Evolutionary conservation across 2,113 vertebrate species (phyloP).

Genomic region (Willisornis vidua): DNA sequence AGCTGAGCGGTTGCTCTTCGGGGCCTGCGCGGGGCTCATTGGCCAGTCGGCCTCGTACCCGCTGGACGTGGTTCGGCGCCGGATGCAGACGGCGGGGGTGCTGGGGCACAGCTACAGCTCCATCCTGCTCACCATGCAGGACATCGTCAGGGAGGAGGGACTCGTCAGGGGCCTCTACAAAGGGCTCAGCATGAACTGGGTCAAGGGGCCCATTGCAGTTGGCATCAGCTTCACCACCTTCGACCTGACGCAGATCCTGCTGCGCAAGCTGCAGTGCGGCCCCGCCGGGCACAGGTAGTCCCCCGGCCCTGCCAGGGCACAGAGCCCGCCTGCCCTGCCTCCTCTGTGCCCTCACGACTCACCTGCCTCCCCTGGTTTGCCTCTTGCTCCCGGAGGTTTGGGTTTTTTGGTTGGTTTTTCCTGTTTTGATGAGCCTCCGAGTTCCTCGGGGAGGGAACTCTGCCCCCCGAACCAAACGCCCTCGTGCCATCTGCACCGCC

Average conservation of each 20-base stretch:
- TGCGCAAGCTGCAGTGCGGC: constrained; percentile 82
- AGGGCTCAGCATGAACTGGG: constrained; percentile 99
- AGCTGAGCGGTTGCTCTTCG: constrained; percentile 88
- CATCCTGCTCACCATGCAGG: constrained; percentile 85
- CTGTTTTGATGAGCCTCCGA: background rate
- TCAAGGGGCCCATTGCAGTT: constrained; percentile 95
- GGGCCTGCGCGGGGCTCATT: constrained; percentile 91
- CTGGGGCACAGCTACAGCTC: constrained; percentile 85
- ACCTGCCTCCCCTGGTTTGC: background rate
- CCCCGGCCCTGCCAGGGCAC: background rate
- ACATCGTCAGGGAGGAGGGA: constrained; percentile 89
- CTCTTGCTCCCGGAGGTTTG: background rate
- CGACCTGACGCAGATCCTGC: constrained; percentile 92
- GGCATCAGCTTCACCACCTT: constrained; percentile 99
- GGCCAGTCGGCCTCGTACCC: constrained; percentile 96
- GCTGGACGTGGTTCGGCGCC: constrained; percentile 94
- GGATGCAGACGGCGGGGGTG: constrained; percentile 96
- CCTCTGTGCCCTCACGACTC: background rate
- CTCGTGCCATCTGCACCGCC: background rate
- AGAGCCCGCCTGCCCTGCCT: background rate
- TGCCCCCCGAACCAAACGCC: background rate
- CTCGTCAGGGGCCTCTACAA: constrained; percentile 90
- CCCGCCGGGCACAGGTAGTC: constrained; percentile 62
- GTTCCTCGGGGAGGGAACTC: background rate
- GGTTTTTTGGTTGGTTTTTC: background rate